Percentiles rank a stretch among this genome's conserved stretches.
phyloP scores from a whole-genome alignment of 2,888 invertebrate genomes.

The Myathropa florea region DNA sequence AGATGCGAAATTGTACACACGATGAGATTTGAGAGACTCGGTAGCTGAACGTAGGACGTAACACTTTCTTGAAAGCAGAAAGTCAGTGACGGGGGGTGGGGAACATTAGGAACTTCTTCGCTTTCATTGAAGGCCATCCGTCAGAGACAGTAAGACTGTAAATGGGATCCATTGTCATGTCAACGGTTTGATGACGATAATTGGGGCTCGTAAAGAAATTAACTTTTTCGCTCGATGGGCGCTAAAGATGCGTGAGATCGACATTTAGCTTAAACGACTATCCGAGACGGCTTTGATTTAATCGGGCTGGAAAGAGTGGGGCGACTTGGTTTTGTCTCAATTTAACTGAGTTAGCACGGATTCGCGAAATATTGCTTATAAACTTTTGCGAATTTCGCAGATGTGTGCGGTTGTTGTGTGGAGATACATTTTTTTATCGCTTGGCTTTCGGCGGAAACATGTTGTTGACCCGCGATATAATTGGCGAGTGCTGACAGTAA shows the following conservation, averaged over 20 bases:
- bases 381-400: not conserved
- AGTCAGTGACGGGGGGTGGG: not conserved
- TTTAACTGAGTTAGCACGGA: constrained; percentile 37
- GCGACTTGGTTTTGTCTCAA: constrained; percentile 16
- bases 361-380: not conserved
- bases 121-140: constrained; percentile 48
- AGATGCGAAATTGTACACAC: constrained; percentile 36
- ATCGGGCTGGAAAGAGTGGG: not conserved
- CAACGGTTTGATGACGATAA: not conserved
- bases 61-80: not conserved
- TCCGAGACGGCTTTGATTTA: constrained; percentile 1
- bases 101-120: constrained; percentile 36
- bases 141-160: not conserved
- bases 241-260: constrained; percentile 55
- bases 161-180: not conserved
- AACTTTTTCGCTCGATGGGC: constrained; percentile 40
- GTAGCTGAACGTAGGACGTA: not conserved
- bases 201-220: constrained; percentile 20
- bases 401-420: not conserved
- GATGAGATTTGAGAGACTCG: not conserved
- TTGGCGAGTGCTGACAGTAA: not conserved
- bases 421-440: not conserved
- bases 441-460: constrained; percentile 6
- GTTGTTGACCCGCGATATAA: not conserved
- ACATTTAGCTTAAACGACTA: constrained; percentile 36